Conservation (phyloP, 2,797 vertebrate species). For the Rhinogobio ventralis region DNA sequence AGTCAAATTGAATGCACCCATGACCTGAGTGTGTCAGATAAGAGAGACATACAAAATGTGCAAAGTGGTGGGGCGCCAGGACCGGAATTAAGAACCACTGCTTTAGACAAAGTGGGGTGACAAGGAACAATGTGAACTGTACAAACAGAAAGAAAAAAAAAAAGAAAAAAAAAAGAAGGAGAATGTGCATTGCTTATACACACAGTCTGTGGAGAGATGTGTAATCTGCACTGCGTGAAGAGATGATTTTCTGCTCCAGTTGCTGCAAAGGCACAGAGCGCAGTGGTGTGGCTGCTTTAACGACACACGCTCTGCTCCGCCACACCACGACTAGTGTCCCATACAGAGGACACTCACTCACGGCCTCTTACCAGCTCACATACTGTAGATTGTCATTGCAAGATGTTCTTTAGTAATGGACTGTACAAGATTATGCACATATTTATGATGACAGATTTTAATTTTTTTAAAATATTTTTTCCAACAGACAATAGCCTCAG, state of each 20-base stretch:
- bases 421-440: not conserved
- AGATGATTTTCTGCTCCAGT: slow-evolving; percentile 55
- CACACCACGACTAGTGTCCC: slow-evolving; percentile 18
- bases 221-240: slow-evolving; percentile 18
- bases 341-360: not conserved
- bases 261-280: slow-evolving; percentile 12
- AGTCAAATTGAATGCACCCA: not conserved
- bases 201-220: slow-evolving; percentile 19
- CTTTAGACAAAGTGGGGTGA: not conserved
- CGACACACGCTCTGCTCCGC: not conserved
- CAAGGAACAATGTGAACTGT: not conserved
- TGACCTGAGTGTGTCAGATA: not conserved
- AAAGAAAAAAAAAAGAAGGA: not conserved
- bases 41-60: too few relatives aligned
- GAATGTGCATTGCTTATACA: not conserved
- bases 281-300: slow-evolving; percentile 4
- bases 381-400: not conserved
- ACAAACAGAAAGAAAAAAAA: not conserved
- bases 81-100: not conserved
- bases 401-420: slow-evolving; percentile 17
- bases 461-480: not conserved
- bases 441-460: not conserved
- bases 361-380: slow-evolving; percentile 2
- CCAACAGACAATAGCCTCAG: not conserved
- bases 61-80: not conserved